Evolutionary conservation across 2,113 vertebrate species (phyloP).

Genomic region (Sus scrofa): T2T-Sscrofa CM000816.6:35255001-35255500

Average conservation of each 20-base stretch:
- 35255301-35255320: no score
- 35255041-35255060: neutral
- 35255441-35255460: neutral
- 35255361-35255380: no score
- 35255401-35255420: no score
- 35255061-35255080: neutral
- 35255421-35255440: neutral
- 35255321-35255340: no score
- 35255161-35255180: neutral
- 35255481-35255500: neutral
- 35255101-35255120: neutral
- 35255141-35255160: neutral
- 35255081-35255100: neutral
- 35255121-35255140: neutral
- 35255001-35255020: neutral
- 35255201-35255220: no score
- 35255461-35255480: neutral
- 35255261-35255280: no score
- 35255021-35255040: neutral
- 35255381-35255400: no score
- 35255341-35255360: no score
- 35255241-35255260: no score
- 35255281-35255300: no score
- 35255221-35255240: no score
- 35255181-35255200: no score